These are phyloP conservation scores for Numenius phaeopus DNA, from an alignment of 2,797 vertebrate species.

Conservation along the genomic window DNA sequence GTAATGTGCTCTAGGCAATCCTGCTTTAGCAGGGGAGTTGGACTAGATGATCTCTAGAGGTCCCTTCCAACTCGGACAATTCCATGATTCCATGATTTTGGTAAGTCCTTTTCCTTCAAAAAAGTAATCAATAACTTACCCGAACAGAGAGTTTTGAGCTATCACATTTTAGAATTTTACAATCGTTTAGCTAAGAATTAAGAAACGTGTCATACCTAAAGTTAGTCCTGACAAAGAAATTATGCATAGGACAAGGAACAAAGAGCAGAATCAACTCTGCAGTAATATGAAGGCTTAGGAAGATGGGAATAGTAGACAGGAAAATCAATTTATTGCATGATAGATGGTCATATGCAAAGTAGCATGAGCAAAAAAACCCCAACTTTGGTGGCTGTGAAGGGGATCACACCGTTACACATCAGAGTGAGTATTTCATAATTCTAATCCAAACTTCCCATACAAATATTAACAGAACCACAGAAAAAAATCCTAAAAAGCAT, in stretches of 20 bases:
- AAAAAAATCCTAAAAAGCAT: background rate
- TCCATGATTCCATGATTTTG: background rate
- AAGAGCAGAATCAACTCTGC: background rate
- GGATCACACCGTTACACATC: background rate
- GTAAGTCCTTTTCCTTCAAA: background rate
- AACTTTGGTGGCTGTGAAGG: background rate
- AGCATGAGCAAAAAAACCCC: background rate
- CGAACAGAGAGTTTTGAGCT: background rate
- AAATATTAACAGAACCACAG: constrained; percentile 5
- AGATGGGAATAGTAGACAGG: background rate
- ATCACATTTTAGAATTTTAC: background rate
- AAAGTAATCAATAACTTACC: background rate
- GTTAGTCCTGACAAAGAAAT: background rate
- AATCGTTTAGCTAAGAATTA: background rate
- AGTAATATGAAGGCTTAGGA: background rate
- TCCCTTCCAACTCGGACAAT: too few species aligned
- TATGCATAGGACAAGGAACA: background rate
- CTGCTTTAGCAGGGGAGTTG: too few species aligned
- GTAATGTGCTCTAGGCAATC: too few species aligned
- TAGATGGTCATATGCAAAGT: constrained; percentile 18
- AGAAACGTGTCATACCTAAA: background rate
- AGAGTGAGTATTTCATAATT: constrained; percentile 28
- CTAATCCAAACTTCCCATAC: background rate
- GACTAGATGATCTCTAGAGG: too few species aligned
- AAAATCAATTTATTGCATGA: constrained; percentile 37